A percentile compares a stretch with the other conserved stretches of the same genome.
Conservation (phyloP, 2,797 vertebrate species). For the Spizella passerina region DNA sequence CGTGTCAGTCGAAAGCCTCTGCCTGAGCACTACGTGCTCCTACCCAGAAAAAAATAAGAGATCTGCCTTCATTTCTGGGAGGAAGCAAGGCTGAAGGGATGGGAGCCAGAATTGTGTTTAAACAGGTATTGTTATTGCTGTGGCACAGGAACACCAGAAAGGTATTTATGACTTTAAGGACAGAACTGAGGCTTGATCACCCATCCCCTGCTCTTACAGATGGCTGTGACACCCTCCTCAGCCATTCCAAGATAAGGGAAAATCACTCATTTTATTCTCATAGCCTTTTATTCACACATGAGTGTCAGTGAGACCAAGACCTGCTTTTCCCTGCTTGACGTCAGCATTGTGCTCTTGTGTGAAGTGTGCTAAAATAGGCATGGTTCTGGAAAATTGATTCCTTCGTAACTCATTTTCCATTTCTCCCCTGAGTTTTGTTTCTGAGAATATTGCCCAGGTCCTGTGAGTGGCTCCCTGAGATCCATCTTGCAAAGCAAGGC, state of each 20-base stretch:
- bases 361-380: neutral
- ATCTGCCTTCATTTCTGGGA: neutral
- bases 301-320: neutral
- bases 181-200: neutral
- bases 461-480: neutral
- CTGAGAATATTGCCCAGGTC: neutral
- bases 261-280: neutral
- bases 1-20: fast-evolving
- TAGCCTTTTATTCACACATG: neutral
- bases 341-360: fast-evolving
- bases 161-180: neutral
- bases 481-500: neutral
- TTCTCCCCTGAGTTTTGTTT: neutral
- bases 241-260: neutral
- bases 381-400: neutral
- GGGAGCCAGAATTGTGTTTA: neutral
- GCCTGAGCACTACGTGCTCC: fast-evolving
- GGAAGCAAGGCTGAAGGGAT: neutral
- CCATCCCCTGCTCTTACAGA: fast-evolving
- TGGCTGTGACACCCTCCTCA: neutral
- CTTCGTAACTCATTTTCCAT: neutral
- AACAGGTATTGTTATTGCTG: fast-evolving
- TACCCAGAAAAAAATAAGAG: fast-evolving
- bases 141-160: neutral
- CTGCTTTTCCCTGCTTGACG: fast-evolving